phyloP scores from a whole-genome alignment of 2,113 vertebrate species.

The Spermophilus dauricus region DNA sequence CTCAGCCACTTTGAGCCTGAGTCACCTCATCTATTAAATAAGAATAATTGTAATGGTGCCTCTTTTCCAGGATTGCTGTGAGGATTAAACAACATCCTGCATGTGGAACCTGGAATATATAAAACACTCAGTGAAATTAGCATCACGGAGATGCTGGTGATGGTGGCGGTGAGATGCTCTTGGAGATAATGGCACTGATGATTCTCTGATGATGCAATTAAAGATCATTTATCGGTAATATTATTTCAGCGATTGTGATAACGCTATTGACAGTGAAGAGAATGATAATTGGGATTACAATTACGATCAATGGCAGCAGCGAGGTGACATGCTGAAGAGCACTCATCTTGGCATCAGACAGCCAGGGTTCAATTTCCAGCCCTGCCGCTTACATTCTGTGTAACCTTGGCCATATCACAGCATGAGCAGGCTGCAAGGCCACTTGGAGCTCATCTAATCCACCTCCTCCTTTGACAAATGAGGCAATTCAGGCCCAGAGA shows the following conservation, averaged over 20 bases:
- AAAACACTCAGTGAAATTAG: not conserved
- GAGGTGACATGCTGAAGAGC: not conserved
- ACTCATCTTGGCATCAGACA: not conserved
- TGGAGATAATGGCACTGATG: not conserved
- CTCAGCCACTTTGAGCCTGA: not conserved
- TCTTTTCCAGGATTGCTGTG: not conserved
- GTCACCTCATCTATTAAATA: not conserved
- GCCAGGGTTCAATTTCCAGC: not conserved
- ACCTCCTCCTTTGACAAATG: constrained; percentile 35
- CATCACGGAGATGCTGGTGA: not conserved
- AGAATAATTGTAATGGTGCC: not conserved
- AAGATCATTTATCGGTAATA: constrained; percentile 12
- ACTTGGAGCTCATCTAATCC: not conserved
- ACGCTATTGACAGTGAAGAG: not conserved
- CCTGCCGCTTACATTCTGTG: not conserved
- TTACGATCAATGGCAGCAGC: not conserved
- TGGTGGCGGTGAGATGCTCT: not conserved
- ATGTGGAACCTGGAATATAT: not conserved
- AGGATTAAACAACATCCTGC: not conserved
- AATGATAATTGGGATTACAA: not conserved
- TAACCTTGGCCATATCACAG: not conserved
- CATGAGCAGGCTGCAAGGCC: not conserved
- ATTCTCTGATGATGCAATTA: constrained; percentile 47
- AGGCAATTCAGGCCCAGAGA: constrained; percentile 23
- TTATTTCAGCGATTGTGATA: constrained; percentile 22